These are phyloP conservation scores for Tanypteryx hageni DNA, from an alignment of 2,888 invertebrate genomes.

Conservation along the genomic window DNA sequence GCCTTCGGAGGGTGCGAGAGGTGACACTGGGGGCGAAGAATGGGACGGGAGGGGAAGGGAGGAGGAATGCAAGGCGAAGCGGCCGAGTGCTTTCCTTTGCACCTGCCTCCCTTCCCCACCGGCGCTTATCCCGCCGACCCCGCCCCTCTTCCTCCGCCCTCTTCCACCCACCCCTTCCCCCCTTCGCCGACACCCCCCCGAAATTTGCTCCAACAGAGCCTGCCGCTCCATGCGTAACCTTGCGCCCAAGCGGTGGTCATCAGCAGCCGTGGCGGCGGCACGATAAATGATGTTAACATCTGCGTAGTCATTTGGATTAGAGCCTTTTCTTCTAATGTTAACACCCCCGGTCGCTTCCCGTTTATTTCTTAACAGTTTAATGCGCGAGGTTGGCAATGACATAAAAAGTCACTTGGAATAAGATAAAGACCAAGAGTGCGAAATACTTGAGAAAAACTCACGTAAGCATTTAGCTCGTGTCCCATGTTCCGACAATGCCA, in stretches of 20 bases:
- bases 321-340: neutral
- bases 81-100: neutral
- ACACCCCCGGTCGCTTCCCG: neutral
- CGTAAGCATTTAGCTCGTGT: too few relatives aligned
- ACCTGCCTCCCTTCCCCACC: neutral
- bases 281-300: neutral
- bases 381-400: too few relatives aligned
- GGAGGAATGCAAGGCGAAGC: constrained; percentile 4
- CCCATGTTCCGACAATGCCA: too few relatives aligned
- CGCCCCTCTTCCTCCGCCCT: neutral
- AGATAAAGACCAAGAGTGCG: too few relatives aligned
- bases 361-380: neutral
- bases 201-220: neutral
- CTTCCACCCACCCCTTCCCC: neutral
- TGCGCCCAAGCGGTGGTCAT: neutral
- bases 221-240: neutral
- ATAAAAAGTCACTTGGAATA: too few relatives aligned
- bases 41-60: neutral
- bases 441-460: too few relatives aligned
- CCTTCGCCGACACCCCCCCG: neutral
- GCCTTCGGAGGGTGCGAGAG: neutral
- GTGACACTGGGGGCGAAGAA: constrained; percentile 7
- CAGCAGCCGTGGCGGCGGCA: neutral
- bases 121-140: neutral
- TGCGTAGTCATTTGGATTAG: neutral